Conservation (phyloP, 1,140 invertebrate genomes). For the Eubasilissa regina region DNA sequence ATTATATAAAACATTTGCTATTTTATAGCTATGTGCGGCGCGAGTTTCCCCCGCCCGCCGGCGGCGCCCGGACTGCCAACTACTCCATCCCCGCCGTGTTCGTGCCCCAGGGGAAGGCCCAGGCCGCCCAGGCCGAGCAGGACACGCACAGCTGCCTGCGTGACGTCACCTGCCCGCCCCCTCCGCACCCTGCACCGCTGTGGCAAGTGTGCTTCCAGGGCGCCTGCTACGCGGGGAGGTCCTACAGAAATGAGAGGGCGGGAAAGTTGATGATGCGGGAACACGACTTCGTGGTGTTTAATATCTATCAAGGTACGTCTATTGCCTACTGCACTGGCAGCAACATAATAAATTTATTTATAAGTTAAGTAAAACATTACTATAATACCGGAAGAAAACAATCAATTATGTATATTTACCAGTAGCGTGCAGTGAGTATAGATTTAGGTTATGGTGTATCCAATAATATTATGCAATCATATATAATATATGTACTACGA, state of each 20-base stretch:
- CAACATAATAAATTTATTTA: too few relatives aligned
- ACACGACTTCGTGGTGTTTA: slow-evolving; percentile 66
- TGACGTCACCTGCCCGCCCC: slow-evolving; percentile 45
- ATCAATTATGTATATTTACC: too few relatives aligned
- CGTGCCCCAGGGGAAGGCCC: slow-evolving; percentile 61
- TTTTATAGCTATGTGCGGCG: slow-evolving; percentile 62
- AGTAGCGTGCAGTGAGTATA: too few relatives aligned
- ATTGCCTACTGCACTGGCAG: too few relatives aligned
- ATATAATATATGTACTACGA: too few relatives aligned
- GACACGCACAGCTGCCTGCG: slow-evolving; percentile 61
- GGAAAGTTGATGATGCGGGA: slow-evolving; percentile 65
- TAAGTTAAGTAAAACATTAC: too few relatives aligned
- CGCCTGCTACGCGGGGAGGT: slow-evolving; percentile 63
- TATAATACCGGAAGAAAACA: too few relatives aligned
- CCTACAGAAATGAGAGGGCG: slow-evolving; percentile 62
- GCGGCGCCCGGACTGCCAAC: slow-evolving; percentile 41
- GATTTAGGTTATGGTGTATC: too few relatives aligned
- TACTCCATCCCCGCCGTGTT: slow-evolving; percentile 63
- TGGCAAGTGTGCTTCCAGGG: slow-evolving; percentile 65
- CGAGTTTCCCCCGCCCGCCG: slow-evolving; percentile 61
- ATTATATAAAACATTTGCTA: too few relatives aligned
- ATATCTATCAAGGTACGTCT: slow-evolving; percentile 62
- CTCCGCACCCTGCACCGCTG: slow-evolving; percentile 47
- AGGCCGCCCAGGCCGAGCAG: slow-evolving; percentile 63
- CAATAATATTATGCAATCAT: too few relatives aligned